Percentiles rank a stretch among this genome's conserved stretches.
phyloP scores from a whole-genome alignment of 2,888 invertebrate species.

The Adelphocoris suturalis region DNA sequence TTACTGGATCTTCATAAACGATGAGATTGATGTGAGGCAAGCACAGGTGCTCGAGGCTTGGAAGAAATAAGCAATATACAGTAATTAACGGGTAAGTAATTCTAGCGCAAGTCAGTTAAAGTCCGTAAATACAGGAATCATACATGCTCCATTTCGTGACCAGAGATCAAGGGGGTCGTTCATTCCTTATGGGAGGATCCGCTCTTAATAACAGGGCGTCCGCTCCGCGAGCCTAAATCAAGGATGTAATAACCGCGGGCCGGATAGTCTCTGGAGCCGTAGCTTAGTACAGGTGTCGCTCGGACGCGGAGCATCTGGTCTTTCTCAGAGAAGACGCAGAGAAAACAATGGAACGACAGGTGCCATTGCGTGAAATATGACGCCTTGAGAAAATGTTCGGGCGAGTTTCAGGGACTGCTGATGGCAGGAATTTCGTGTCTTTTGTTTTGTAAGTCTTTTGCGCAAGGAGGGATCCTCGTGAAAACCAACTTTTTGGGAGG shows the following conservation, averaged over 20 bases:
- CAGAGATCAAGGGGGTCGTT: neutral
- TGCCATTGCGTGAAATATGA: constrained; percentile 70
- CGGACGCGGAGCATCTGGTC: constrained; percentile 51
- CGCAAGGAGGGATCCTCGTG: neutral
- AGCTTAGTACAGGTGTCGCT: constrained; percentile 36
- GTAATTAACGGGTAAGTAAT: neutral
- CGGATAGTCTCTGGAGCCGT: neutral
- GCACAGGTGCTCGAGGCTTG: too few species aligned
- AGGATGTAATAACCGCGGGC: constrained; percentile 23
- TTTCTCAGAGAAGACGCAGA: neutral
- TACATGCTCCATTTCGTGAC: constrained; percentile 31
- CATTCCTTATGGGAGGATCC: neutral
- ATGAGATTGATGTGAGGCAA: too few species aligned
- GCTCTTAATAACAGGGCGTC: neutral
- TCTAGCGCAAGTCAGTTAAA: neutral
- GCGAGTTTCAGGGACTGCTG: constrained; percentile 1
- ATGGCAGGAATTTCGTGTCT: constrained; percentile 3
- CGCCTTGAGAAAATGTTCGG: constrained; percentile 41
- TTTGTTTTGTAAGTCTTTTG: neutral
- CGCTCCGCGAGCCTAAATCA: constrained; percentile 3
- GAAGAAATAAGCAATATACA: neutral
- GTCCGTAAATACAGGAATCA: constrained; percentile 9
- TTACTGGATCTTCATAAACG: too few species aligned
- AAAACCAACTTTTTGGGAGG: neutral
- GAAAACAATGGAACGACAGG: constrained; percentile 64